Evolutionary conservation across 1,140 invertebrate species (phyloP), one percentile per base, ranked within the genome.

Genomic region (Drosophila saltans): DNA sequence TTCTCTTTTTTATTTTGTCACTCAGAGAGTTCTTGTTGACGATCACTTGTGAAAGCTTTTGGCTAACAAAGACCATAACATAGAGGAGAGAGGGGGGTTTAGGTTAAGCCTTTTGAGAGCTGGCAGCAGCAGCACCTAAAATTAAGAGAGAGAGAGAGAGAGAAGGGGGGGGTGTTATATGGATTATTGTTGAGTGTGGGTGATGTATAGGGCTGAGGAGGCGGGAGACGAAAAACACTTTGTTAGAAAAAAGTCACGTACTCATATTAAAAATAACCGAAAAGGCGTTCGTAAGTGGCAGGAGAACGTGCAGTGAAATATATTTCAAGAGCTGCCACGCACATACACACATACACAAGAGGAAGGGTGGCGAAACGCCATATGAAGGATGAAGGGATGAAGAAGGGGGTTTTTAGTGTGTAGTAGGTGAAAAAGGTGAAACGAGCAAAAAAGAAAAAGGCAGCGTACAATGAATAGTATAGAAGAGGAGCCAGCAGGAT

Each of bases 211-310:
- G 4, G 33, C 33, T 4, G 6, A 26, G 16, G 45, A 2, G 45
- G 45, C 5, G 21, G n/a, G 45, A 16, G 30, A 16, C 36, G 57
- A 39, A 59, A 36, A 59, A 39, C 57, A 59, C 28, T 59, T 59
- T 59, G 57, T 59, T 59, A 59, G 43, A 72, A 72, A 64, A 86
- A 83, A 88, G 83, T 88, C 83, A 88, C 83, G 83, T 88, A 88
- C 70, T 74, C 83, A 83, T 88, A 88, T 88, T 83, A 88, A 89
- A 83, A 88, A 88, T 88, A 88, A 89, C 84, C 80, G 66, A 88
- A 88, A 88, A 89, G 45, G 83, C 74, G 77, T 68, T 83, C 71
- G 80, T 89, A 88, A 88, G 83, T 88, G 83, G 83, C 84, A 83
- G 77, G 77, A 84, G 83, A 68, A 88, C 83, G 83, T 89, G 80